phyloP scores from a whole-genome alignment of 2,113 vertebrate genomes.

The Aegotheles bennettii region DNA sequence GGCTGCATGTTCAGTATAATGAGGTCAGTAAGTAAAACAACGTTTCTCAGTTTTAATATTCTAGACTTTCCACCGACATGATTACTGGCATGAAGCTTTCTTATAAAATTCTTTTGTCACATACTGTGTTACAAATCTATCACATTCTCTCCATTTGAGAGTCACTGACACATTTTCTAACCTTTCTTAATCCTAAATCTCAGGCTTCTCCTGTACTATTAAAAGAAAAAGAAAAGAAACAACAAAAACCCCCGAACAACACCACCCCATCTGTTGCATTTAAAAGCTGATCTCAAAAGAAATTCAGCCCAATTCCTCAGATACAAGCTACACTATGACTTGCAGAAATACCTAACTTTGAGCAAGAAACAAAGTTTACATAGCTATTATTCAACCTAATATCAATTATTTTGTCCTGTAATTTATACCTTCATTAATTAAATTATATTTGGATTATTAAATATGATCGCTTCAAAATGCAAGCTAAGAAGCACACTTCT shows the following conservation, averaged over 20 bases:
- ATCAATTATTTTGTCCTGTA: not conserved
- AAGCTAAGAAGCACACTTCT: not conserved
- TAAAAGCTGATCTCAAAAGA: not conserved
- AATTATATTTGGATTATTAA: not conserved
- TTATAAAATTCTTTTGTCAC: not conserved
- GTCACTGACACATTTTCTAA: not conserved
- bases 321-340: not conserved
- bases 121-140: not conserved
- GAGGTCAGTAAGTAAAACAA: not conserved
- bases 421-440: not conserved
- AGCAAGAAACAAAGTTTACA: not conserved
- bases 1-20: not conserved
- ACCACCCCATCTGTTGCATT: not conserved
- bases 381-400: not conserved
- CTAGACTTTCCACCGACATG: not conserved
- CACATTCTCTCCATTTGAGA: not conserved
- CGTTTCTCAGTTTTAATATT: not conserved
- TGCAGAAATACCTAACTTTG: not conserved
- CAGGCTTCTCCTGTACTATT: not conserved
- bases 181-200: not conserved
- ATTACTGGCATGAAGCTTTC: not conserved
- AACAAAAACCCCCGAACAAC: not conserved
- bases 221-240: not conserved
- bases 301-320: not conserved
- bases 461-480: not conserved